A percentile compares a stretch with the other conserved stretches of the same genome.
Evolutionary conservation across 2,888 invertebrate genomes (phyloP).

Genomic region (Tachina fera): DNA sequence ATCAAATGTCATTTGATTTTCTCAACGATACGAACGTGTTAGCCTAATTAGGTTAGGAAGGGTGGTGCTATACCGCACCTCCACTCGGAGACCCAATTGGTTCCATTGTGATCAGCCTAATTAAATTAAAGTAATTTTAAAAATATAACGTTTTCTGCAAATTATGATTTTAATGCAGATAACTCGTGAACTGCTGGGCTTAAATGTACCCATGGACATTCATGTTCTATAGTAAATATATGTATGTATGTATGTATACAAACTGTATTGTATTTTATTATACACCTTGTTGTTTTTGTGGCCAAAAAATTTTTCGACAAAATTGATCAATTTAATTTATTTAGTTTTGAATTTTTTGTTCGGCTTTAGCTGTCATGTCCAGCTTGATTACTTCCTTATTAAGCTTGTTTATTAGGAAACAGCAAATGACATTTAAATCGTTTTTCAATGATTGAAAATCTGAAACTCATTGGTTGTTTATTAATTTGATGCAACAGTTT

Average conservation of each 20-base stretch:
- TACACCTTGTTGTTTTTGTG: slow-evolving; percentile 44
- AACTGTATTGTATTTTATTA: slow-evolving; percentile 9
- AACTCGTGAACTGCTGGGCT: slow-evolving; percentile 7
- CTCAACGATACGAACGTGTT: no score
- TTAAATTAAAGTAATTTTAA: no score
- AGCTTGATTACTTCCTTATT: slow-evolving; percentile 62
- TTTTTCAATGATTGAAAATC: slow-evolving; percentile 64
- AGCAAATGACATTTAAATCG: slow-evolving; percentile 66
- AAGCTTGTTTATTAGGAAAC: slow-evolving; percentile 62
- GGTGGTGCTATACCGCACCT: no score
- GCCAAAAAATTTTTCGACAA: slow-evolving; percentile 49
- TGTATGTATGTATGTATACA: not conserved
- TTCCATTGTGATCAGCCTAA: no score
- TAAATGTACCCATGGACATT: not conserved
- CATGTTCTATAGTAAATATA: not conserved
- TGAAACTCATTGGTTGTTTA: slow-evolving; percentile 48
- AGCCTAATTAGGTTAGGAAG: no score
- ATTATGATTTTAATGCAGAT: not conserved
- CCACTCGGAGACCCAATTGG: no score
- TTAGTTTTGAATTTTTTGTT: slow-evolving; percentile 8
- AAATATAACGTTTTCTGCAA: no score
- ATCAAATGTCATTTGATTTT: no score
- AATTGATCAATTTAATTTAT: slow-evolving; percentile 46
- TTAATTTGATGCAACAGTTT: slow-evolving; percentile 47
- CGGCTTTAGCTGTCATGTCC: slow-evolving; percentile 56